A percentile compares a stretch with the other conserved stretches of the same genome.
These are phyloP conservation scores for Phalacrocorax brasilianus DNA, from an alignment of 2,113 vertebrate genomes.

Conservation along the genomic window DNA sequence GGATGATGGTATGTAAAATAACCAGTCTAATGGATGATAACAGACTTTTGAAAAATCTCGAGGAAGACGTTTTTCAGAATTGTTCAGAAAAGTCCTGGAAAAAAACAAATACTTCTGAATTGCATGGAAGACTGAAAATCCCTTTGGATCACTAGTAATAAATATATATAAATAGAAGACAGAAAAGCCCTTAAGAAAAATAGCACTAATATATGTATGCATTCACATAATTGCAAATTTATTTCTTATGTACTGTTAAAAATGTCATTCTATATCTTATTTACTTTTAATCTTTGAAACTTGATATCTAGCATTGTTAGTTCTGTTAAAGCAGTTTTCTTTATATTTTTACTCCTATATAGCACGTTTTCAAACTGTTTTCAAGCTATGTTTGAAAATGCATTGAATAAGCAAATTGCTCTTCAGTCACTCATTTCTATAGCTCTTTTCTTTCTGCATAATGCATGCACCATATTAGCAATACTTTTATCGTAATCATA, in stretches of 20 bases:
- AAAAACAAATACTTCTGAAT: not conserved
- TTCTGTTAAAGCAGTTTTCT: not conserved
- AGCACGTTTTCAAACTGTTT: not conserved
- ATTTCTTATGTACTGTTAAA: not conserved
- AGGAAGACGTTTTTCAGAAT: conserved; percentile 36
- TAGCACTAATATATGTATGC: not conserved
- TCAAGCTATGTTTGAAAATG: not conserved
- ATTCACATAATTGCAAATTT: not conserved
- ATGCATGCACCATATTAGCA: not conserved
- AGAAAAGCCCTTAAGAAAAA: not conserved
- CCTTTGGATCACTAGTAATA: not conserved
- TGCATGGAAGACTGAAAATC: not conserved
- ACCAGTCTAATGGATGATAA: conserved; percentile 75
- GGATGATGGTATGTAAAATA: conserved; percentile 80
- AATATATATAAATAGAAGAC: not conserved
- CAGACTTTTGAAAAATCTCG: conserved; percentile 46
- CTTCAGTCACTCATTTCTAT: not conserved
- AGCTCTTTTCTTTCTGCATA: not conserved
- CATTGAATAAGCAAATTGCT: not conserved
- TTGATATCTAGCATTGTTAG: not conserved
- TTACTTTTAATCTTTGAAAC: not conserved
- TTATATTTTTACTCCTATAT: not conserved
- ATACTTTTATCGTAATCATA: not conserved
- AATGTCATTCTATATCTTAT: not conserved
- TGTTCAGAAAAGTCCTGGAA: conserved; percentile 78